Conservation (phyloP, 2,113 vertebrate species). For the Oncorhynchus masou region DNA sequence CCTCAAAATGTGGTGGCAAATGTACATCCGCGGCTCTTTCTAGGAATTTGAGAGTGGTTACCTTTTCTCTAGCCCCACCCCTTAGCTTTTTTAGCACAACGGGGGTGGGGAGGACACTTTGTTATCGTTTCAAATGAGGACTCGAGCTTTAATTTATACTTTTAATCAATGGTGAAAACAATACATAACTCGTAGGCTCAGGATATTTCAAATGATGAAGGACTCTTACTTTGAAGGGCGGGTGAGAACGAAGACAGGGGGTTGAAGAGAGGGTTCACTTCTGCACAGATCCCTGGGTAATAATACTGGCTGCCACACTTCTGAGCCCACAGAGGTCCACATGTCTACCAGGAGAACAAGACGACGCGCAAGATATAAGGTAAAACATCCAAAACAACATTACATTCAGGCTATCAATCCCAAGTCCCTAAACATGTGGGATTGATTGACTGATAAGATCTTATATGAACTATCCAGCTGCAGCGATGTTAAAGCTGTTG, state of each 20-base stretch:
- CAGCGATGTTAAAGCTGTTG: no score
- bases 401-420: not conserved
- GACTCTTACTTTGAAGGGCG: conserved; percentile 80
- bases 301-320: conserved; percentile 84
- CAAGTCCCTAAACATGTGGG: no score
- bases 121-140: no score
- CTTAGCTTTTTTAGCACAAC: no score
- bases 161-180: not conserved
- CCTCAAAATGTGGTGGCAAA: no score
- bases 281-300: conserved; percentile 80
- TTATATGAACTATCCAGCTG: no score
- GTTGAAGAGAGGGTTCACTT: conserved; percentile 73
- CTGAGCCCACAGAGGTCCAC: conserved; percentile 86
- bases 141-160: not conserved
- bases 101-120: no score
- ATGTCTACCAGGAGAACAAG: conserved; percentile 68
- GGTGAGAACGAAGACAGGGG: conserved; percentile 77
- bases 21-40: no score
- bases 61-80: no score
- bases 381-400: not conserved
- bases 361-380: no score
- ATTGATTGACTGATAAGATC: no score
- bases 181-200: not conserved
- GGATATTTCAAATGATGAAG: not conserved
- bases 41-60: no score